Evolutionary conservation across 2,888 invertebrate species (phyloP).

Genomic region (Rutpela maculata): DNA sequence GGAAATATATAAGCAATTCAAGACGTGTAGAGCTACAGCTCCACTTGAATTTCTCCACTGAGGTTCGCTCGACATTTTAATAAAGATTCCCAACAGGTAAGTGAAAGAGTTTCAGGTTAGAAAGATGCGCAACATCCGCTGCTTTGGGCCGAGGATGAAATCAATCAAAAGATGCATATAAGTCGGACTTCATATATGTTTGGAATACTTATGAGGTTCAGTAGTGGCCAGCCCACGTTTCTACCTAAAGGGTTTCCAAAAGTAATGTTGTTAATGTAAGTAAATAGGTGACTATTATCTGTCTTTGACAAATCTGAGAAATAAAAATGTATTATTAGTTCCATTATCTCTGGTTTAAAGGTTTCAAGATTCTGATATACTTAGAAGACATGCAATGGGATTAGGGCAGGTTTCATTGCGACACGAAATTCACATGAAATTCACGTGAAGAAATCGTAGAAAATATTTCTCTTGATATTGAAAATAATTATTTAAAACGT

Average conservation of each 20-base stretch:
- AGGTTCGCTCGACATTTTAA: conserved; percentile 24
- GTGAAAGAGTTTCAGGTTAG: conserved; percentile 28
- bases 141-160: conserved; percentile 49
- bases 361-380: too few species aligned
- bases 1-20: background rate
- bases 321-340: too few species aligned
- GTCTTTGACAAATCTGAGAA: too few species aligned
- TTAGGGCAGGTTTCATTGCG: too few species aligned
- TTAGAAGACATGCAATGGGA: too few species aligned
- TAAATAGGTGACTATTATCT: too few species aligned
- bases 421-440: too few species aligned
- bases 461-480: too few species aligned
- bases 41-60: background rate
- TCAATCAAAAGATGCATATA: conserved; percentile 63
- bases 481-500: too few species aligned
- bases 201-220: conserved; percentile 49
- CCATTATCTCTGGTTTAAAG: too few species aligned
- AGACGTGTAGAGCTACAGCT: background rate
- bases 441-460: too few species aligned
- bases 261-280: too few species aligned
- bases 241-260: background rate
- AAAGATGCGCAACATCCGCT: conserved; percentile 41
- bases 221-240: background rate
- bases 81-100: conserved; percentile 35
- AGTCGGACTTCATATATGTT: conserved; percentile 44